These are phyloP conservation scores for Eupelmus urozonus DNA, from an alignment of 2,888 invertebrate genomes.

Conservation along the genomic window DNA sequence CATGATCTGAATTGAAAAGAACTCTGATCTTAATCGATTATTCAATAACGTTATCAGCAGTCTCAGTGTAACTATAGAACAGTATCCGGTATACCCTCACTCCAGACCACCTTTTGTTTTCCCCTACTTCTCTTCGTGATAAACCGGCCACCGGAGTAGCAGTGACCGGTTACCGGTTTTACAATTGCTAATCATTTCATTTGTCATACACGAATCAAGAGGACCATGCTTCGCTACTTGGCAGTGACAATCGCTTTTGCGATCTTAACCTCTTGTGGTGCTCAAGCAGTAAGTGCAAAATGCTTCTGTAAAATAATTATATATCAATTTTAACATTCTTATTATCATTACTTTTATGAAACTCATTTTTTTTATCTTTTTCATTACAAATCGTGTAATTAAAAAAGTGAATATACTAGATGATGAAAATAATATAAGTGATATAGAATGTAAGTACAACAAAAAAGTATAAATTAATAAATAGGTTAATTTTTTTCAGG, in stretches of 20 bases:
- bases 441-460: not conserved
- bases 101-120: too few relatives aligned
- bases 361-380: not conserved
- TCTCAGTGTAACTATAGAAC: too few relatives aligned
- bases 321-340: not conserved
- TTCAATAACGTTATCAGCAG: too few relatives aligned
- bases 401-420: not conserved
- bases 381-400: not conserved
- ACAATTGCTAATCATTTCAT: not conserved
- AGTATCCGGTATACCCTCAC: too few relatives aligned
- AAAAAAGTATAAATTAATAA: not conserved
- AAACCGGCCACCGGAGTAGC: not conserved
- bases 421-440: not conserved
- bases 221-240: not conserved
- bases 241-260: not conserved
- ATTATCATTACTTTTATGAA: not conserved
- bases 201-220: not conserved
- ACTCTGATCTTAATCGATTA: too few relatives aligned
- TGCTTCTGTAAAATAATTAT: not conserved
- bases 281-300: not conserved
- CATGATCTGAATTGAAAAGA: too few relatives aligned
- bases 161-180: not conserved
- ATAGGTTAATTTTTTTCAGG: slow-evolving; percentile 1
- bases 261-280: not conserved
- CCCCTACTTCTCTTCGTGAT: not conserved